Conservation (phyloP, 2,113 vertebrate species). For the Sphaerodactylus townsendi region DNA sequence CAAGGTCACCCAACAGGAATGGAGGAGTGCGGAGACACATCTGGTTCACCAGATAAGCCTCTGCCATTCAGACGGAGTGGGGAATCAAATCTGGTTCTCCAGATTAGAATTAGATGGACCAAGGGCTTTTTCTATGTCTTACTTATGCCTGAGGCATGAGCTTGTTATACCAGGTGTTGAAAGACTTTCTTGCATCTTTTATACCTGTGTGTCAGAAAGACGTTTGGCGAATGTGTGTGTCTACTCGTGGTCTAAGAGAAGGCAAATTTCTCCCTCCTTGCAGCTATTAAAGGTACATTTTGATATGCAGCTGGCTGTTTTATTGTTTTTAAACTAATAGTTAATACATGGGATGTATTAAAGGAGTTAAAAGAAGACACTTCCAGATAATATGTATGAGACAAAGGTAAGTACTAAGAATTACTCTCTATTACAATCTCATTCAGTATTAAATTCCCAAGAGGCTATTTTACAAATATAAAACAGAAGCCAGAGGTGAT, state of each 20-base stretch:
- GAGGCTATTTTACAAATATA: not conserved
- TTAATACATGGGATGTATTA: not conserved
- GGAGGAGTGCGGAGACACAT: too few species aligned
- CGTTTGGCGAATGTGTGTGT: not conserved
- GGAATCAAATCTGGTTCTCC: too few species aligned
- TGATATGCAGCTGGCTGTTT: not conserved
- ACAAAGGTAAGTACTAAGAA: not conserved
- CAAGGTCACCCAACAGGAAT: too few species aligned
- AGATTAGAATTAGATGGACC: too few species aligned
- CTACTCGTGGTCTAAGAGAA: too few species aligned
- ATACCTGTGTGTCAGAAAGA: not conserved
- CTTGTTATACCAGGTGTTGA: not conserved
- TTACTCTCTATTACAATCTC: not conserved
- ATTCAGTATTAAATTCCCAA: not conserved
- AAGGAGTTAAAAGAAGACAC: not conserved
- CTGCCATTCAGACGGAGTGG: too few species aligned
- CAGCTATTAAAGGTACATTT: not conserved
- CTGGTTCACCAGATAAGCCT: too few species aligned
- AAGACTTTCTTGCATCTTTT: not conserved
- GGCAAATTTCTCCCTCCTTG: not conserved
- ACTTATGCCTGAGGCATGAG: not conserved
- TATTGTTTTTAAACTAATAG: not conserved
- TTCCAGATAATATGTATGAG: not conserved
- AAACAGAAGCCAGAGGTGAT: not conserved
- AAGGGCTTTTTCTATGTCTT: not conserved